phyloP scores from a whole-genome alignment of 2,113 vertebrate genomes.

The Larimichthys crocea region DNA sequence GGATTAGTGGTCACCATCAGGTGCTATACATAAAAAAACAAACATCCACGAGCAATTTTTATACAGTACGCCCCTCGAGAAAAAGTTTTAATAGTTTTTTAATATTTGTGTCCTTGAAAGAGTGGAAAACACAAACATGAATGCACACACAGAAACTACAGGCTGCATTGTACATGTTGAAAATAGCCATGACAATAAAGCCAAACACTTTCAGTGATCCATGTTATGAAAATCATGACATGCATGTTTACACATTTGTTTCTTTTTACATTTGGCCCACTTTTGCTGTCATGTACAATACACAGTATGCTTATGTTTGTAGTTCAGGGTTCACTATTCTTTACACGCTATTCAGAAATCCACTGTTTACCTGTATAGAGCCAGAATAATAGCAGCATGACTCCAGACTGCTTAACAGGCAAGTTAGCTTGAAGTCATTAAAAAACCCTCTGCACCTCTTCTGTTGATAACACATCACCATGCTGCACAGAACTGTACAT shows the following conservation, averaged over 20 bases:
- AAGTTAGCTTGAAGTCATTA: constrained; percentile 12
- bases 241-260: too few relatives aligned
- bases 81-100: too few relatives aligned
- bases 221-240: too few relatives aligned
- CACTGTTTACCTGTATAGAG: not conserved
- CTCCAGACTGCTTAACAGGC: not conserved
- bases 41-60: too few relatives aligned
- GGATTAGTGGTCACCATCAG: too few relatives aligned
- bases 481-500: constrained; percentile 3
- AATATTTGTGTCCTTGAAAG: not conserved
- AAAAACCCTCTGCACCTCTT: constrained; percentile 10
- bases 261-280: not conserved
- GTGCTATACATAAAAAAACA: too few relatives aligned
- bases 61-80: too few relatives aligned
- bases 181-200: too few relatives aligned
- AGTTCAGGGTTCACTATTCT: constrained; percentile 3
- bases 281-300: not conserved
- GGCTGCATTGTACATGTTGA: not conserved
- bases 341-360: not conserved
- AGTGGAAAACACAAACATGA: not conserved
- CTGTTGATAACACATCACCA: constrained; percentile 9
- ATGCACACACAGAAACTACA: not conserved
- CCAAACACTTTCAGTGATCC: too few relatives aligned
- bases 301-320: not conserved
- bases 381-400: not conserved